These are phyloP conservation scores for Pipa parva DNA, from an alignment of 2,113 vertebrate genomes.

Conservation along the genomic window DNA sequence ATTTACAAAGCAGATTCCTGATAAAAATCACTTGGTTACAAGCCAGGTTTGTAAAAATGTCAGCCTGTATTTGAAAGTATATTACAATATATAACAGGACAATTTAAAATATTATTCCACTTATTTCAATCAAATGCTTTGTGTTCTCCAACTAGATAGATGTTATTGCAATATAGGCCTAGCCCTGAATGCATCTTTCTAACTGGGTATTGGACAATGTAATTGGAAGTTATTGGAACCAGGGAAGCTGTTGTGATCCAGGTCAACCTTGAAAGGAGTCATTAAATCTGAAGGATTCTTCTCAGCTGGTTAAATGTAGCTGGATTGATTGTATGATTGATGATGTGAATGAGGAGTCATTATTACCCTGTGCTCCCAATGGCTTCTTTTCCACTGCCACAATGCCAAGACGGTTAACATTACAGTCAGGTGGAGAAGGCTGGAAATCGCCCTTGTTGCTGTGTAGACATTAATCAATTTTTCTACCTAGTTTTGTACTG, in stretches of 20 bases:
- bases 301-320: constrained; percentile 38
- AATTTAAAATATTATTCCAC: neutral
- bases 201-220: constrained; percentile 24
- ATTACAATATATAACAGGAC: neutral
- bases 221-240: constrained; percentile 37
- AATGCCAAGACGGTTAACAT: constrained; percentile 32
- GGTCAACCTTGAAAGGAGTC: constrained; percentile 39
- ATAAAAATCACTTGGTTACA: neutral
- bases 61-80: neutral
- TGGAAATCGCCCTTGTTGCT: constrained; percentile 23
- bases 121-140: neutral
- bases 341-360: constrained; percentile 39
- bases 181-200: constrained; percentile 13
- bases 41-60: neutral
- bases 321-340: constrained; percentile 39
- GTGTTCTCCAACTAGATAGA: constrained; percentile 2
- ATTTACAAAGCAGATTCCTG: neutral
- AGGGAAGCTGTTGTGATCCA: constrained; percentile 34
- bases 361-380: constrained; percentile 32
- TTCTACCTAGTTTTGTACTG: neutral
- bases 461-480: constrained; percentile 31
- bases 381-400: constrained; percentile 26
- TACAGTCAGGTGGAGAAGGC: constrained; percentile 27
- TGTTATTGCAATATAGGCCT: neutral
- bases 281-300: constrained; percentile 36